Evolutionary conservation across 2,888 invertebrate genomes (phyloP).

Genomic region (Agonopterix subpropinquella): DNA sequence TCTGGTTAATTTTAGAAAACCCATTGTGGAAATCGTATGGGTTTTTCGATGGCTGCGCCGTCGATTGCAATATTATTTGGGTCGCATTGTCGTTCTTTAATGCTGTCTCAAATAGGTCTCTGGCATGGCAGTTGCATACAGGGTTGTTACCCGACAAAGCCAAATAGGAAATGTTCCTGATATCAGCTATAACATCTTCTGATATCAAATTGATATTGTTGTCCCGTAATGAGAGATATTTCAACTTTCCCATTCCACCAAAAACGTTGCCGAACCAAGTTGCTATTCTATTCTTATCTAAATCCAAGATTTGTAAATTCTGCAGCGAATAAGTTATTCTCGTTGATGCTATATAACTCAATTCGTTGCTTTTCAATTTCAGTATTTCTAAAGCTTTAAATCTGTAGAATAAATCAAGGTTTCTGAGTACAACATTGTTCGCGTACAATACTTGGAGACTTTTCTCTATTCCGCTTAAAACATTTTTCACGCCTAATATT

Average conservation of each 20-base stretch:
- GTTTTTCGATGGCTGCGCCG: not conserved
- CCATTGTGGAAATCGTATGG: conserved; percentile 27
- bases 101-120: conserved; percentile 64
- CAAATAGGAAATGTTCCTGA: conserved; percentile 58
- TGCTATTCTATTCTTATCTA: conserved; percentile 70
- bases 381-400: conserved; percentile 60
- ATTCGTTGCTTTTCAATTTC: conserved; percentile 67
- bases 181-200: conserved; percentile 72
- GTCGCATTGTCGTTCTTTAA: conserved; percentile 22
- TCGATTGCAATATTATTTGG: not conserved
- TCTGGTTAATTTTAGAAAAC: conserved; percentile 28
- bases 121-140: conserved; percentile 74
- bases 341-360: conserved; percentile 39
- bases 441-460: conserved; percentile 62
- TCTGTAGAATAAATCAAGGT: conserved; percentile 42
- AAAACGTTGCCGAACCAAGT: conserved; percentile 71
- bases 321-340: conserved; percentile 38
- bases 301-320: conserved; percentile 61
- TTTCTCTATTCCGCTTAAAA: conserved; percentile 54
- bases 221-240: conserved; percentile 55
- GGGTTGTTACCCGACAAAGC: conserved; percentile 75
- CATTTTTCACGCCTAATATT: conserved; percentile 34
- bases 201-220: conserved; percentile 76
- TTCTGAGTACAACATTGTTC: conserved; percentile 48
- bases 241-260: conserved; percentile 44